Evolutionary conservation across 2,888 invertebrate genomes (phyloP), one percentile per base, ranked within the genome.

Genomic region (Pollenia angustigena): DNA sequence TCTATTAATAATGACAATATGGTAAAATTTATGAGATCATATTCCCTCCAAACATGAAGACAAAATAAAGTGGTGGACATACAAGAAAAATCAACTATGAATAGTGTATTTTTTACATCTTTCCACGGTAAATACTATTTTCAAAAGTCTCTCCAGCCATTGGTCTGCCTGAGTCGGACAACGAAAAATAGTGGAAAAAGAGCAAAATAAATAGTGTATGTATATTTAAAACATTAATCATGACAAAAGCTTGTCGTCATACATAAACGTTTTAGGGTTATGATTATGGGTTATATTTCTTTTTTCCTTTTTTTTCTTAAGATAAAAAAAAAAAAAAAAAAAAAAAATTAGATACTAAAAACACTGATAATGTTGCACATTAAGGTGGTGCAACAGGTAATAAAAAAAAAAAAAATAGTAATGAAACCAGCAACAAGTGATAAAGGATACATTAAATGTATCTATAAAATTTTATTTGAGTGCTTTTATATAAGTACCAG

Each of bases 1-100:
- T 88, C 85, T 87, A 87, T 89, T 90, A 90, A 89, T 90, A 89
- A 89, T 87, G 87, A 84, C 87, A 87, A 87, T 87, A 75, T 78
- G 71, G 52, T 75, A 60, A 81, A 78, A 88, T 85, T 85, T 82
- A 88, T 88, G 88, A 85, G 85, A 81, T 85, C 76, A 81, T 84
- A 82, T 81, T 80, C 66, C 60, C 68, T 56, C 50, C 56, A 72
- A 52, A 46, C 40, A 64, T 82, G 69, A 46, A 66, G 44, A 58
- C 44, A 72, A 76, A 66, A 16, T 74, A 48, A 46, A 75, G 23
- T 64, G 46, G 69, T 16, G 69, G 62, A 62, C 80, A 56, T 62
- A n/a, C 64, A 9, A 42, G 23, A 6, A 52, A 16, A 62, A 75
- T 32, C 32, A 6, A 46, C n/a, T 46, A 44, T 6, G 11, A 56